These are phyloP conservation scores for Dendrolimus punctatus DNA, from an alignment of 1,140 invertebrate genomes.

Conservation along the genomic window DNA sequence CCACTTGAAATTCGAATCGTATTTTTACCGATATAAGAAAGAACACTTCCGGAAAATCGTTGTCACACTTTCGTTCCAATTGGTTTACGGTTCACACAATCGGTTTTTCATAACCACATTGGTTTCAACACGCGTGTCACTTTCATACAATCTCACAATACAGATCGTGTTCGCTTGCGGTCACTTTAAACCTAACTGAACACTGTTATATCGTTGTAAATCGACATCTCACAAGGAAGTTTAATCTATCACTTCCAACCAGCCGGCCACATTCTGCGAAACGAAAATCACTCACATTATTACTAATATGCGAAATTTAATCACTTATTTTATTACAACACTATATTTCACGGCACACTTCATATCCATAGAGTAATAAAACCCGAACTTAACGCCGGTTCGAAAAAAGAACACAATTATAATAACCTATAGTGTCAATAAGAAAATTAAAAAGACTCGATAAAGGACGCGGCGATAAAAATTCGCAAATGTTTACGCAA, in stretches of 20 bases:
- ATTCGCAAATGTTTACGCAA: slow-evolving; percentile 32
- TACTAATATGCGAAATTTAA: slow-evolving; percentile 28
- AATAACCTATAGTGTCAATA: slow-evolving; percentile 15
- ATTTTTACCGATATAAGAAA: slow-evolving; percentile 1
- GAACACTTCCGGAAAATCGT: slow-evolving; percentile 15
- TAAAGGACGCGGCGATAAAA: slow-evolving; percentile 24
- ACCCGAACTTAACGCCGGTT: not conserved
- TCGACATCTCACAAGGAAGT: slow-evolving; percentile 46
- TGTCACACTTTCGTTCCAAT: slow-evolving; percentile 27
- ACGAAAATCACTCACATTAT: slow-evolving; percentile 36
- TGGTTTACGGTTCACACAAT: slow-evolving; percentile 24
- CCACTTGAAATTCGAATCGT: not conserved
- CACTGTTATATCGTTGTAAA: slow-evolving; percentile 40
- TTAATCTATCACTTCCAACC: slow-evolving; percentile 47
- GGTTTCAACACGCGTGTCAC: slow-evolving; percentile 46
- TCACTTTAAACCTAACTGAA: slow-evolving; percentile 54
- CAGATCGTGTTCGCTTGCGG: slow-evolving; percentile 54
- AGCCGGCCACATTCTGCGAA: slow-evolving; percentile 25
- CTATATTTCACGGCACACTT: not conserved
- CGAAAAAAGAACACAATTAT: slow-evolving; percentile 7
- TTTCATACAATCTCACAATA: slow-evolving; percentile 43
- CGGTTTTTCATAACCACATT: slow-evolving; percentile 45
- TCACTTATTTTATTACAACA: slow-evolving; percentile 14
- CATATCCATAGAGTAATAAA: not conserved
- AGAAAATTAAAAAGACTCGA: slow-evolving; percentile 23